A percentile compares a stretch with the other conserved stretches of the same genome.
phyloP scores from a whole-genome alignment of 2,113 vertebrate species.

The Paedocypris sp. region DNA sequence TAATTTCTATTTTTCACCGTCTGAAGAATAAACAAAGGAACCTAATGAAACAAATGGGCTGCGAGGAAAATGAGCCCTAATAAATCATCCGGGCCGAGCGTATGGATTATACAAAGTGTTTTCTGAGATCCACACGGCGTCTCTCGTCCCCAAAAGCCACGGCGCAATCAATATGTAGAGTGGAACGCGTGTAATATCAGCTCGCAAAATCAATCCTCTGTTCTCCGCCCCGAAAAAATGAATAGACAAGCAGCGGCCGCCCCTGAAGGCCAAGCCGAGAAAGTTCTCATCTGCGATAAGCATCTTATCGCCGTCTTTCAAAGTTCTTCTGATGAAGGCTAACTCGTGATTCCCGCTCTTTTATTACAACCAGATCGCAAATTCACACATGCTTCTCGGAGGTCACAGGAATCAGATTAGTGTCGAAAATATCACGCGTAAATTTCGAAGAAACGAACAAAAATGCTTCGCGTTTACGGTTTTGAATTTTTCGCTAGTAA shows the following conservation, averaged over 20 bases:
- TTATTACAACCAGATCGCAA: no score
- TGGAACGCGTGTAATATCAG: slow-evolving; percentile 23
- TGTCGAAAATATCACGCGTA: no score
- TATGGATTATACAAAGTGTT: slow-evolving; percentile 47
- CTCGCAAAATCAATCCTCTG: neutral
- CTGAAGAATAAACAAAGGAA: slow-evolving; percentile 55
- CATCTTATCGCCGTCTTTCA: slow-evolving; percentile 9
- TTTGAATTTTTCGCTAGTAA: no score
- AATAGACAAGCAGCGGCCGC: neutral
- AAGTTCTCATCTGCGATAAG: slow-evolving; percentile 34
- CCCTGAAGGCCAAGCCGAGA: slow-evolving; percentile 24
- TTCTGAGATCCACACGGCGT: slow-evolving; percentile 37
- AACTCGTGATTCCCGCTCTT: neutral
- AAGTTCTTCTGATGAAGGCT: slow-evolving; percentile 1
- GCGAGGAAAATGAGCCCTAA: slow-evolving; percentile 48
- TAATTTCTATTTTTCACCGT: slow-evolving; percentile 52
- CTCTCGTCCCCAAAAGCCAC: slow-evolving; percentile 32
- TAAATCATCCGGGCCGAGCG: slow-evolving; percentile 51
- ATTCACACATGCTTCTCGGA: no score
- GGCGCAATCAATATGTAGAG: slow-evolving; percentile 49
- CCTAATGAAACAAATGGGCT: slow-evolving; percentile 55
- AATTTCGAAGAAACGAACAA: no score
- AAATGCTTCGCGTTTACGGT: no score
- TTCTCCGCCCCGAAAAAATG: neutral
- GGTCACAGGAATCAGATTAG: no score